Base-by-base conservation (phyloP, 2,797 vertebrate species). In the Mionectes olivaceus region DNA sequence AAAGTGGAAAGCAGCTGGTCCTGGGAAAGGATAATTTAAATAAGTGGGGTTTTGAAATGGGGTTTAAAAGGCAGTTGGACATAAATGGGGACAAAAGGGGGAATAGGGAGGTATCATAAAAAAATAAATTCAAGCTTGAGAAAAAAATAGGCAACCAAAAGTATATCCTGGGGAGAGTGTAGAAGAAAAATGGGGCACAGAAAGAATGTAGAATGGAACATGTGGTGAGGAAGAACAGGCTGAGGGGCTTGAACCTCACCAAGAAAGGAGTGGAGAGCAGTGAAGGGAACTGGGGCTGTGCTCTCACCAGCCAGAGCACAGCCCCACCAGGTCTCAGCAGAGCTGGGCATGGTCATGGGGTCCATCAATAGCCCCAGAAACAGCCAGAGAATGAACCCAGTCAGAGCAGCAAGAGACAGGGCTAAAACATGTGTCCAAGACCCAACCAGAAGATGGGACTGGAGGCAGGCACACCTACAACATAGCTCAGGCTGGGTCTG, bases 181-280 rank as follows among this genome's bases (percentile, higher is more conserved):
- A 19, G 46, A 81, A 86, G 33, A 86, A 81, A 81, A 50, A 24
- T n/a, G 68, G 21, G 41, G 49, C 7, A 21, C 19, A 74, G 71
- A 27, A 90, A 57, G 52, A 77, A 56, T 24, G 2, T 2, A 63
- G 32, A 65, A 41, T 25, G 27, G 9, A 39, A 16, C 0, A 0
- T 37, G 17, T 12, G 17, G 11, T 69, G 43, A 76, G 55, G 35
- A 64, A 61, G 16, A 79, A 46, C 30, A 46, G 47, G 22, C 24
- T 19, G 33, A 69, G 7, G 2, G 49, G 3, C 33, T 75, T 68
- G 59, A 49, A 59, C 35, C 60, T 90, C 22, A 9, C 10, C 41
- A 63, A 47, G 57, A 64, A 63, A 39, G n/a, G n/a, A 67, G 46
- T 25, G n/a, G 22, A 78, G 74, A 43, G 19, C 21, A 70, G 57